These are phyloP conservation scores for Diaprepes abbreviatus DNA, from an alignment of 2,888 invertebrate genomes.

Conservation along the genomic window DNA sequence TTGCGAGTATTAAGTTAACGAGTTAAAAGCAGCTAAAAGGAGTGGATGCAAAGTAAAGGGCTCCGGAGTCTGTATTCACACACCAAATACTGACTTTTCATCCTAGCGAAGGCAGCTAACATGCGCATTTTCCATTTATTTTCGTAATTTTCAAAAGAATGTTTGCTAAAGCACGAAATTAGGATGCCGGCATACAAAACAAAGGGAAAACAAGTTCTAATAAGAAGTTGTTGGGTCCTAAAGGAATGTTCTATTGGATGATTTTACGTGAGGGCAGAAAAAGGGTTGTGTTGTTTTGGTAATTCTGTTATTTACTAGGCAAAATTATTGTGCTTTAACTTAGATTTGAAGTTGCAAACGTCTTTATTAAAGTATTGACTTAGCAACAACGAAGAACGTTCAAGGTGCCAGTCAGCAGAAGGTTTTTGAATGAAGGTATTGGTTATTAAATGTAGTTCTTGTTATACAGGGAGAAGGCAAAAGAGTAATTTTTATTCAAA, in stretches of 20 bases:
- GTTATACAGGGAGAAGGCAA: no score
- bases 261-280: background rate
- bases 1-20: conserved; percentile 17
- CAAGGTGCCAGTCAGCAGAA: no score
- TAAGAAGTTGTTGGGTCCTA: conserved; percentile 23
- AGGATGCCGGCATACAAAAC: conserved; percentile 47
- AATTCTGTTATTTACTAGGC: background rate
- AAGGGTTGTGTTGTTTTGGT: conserved; percentile 3
- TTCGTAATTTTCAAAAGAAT: conserved; percentile 52
- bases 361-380: no score
- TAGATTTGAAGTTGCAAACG: background rate
- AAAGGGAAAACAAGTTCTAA: conserved; percentile 38
- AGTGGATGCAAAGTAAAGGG: conserved; percentile 15
- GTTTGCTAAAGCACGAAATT: conserved; percentile 53
- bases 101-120: conserved; percentile 36
- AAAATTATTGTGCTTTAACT: no score
- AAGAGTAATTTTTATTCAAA: no score
- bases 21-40: conserved; percentile 23
- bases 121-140: conserved; percentile 44
- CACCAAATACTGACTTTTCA: conserved; percentile 19
- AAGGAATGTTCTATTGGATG: conserved; percentile 32
- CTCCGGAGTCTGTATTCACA: background rate
- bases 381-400: no score
- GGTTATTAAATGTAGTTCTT: no score
- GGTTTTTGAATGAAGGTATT: no score